A percentile compares a stretch with the other conserved stretches of the same genome.
Evolutionary conservation across 2,797 vertebrate species (phyloP).

Genomic region (Tiaroga cobitis): DNA sequence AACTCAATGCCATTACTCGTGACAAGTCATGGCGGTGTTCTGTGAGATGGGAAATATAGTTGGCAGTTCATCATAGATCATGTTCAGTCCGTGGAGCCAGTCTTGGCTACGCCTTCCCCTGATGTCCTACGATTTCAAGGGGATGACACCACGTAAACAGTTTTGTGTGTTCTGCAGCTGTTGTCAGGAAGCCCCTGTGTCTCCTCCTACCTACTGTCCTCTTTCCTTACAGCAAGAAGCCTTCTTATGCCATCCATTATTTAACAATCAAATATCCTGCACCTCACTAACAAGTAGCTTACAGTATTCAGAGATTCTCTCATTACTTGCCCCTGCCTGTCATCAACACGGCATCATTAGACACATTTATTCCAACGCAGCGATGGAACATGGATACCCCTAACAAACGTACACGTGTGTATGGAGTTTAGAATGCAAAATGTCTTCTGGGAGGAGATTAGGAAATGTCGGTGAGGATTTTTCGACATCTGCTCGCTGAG

Average conservation of each 20-base stretch:
- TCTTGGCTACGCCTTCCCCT: constrained; percentile 62
- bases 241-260: constrained; percentile 76
- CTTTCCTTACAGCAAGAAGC: constrained; percentile 59
- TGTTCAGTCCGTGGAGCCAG: constrained; percentile 56
- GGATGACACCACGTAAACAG: constrained; percentile 59
- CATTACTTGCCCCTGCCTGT: constrained; percentile 40
- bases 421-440: constrained; percentile 35
- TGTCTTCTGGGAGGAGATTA: constrained; percentile 41
- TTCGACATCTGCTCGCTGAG: constrained; percentile 44
- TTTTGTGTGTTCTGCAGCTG: constrained; percentile 50
- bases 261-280: constrained; percentile 66
- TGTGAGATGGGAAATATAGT: constrained; percentile 38
- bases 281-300: constrained; percentile 59
- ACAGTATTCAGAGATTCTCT: constrained; percentile 45
- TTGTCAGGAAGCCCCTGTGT: constrained; percentile 45
- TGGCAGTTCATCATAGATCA: constrained; percentile 46
- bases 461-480: constrained; percentile 10
- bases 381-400: constrained; percentile 24
- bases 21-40: constrained; percentile 26
- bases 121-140: constrained; percentile 75
- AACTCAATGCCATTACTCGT: neutral
- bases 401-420: constrained; percentile 13
- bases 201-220: constrained; percentile 54
- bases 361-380: constrained; percentile 28
- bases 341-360: constrained; percentile 53